These are phyloP conservation scores for Mungos mungo DNA, from an alignment of 2,113 vertebrate genomes.

Conservation along the genomic window DNA sequence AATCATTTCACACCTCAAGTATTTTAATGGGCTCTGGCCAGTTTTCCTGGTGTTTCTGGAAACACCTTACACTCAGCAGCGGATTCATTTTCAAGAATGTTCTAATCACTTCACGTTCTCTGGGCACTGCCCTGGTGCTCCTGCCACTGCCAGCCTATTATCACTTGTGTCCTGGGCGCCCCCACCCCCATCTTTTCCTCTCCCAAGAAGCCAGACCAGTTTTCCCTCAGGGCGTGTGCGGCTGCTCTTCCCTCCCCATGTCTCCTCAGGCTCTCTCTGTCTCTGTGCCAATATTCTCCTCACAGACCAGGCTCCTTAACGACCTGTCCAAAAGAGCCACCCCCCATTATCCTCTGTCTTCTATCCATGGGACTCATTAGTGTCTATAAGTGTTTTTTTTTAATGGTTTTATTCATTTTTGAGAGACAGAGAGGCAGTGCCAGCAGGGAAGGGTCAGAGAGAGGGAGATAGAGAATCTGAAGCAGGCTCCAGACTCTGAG, in stretches of 20 bases:
- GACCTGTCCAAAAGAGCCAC: background rate
- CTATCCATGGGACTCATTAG: background rate
- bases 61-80: background rate
- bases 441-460: no score
- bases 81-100: background rate
- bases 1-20: background rate
- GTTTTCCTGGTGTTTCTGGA: background rate
- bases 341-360: background rate
- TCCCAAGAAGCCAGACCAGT: accelerated
- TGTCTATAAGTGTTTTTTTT: background rate
- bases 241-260: accelerated
- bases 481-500: no score
- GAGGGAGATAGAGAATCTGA: no score
- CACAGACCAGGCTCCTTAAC: background rate
- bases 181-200: background rate
- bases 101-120: background rate
- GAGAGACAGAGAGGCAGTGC: no score
- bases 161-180: background rate
- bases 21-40: background rate
- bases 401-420: no score
- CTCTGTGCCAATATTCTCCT: background rate
- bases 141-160: background rate
- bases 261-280: background rate
- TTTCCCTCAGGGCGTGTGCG: background rate
- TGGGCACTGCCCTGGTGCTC: background rate